Evolutionary conservation across 2,797 vertebrate genomes (phyloP).

Genomic region (Carapus acus): DNA sequence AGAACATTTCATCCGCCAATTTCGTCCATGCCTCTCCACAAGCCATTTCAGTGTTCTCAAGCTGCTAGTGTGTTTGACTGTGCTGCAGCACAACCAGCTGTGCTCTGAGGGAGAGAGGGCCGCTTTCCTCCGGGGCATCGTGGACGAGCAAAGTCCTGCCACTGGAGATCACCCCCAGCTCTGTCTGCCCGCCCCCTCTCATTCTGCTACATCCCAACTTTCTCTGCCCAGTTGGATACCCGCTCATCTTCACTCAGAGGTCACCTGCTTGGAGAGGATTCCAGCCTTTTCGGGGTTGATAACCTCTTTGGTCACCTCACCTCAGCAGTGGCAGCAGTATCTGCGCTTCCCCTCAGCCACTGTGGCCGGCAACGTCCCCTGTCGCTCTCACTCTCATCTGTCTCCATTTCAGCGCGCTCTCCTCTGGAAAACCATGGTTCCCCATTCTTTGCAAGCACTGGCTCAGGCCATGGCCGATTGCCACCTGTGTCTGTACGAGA

Average conservation of each 20-base stretch:
- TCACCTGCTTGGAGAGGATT: slow-evolving; percentile 69
- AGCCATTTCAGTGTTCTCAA: slow-evolving; percentile 64
- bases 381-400: slow-evolving; percentile 68
- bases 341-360: slow-evolving; percentile 69
- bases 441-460: slow-evolving; percentile 59
- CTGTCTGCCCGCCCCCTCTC: background rate
- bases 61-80: slow-evolving; percentile 70
- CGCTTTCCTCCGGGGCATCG: slow-evolving; percentile 72
- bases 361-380: slow-evolving; percentile 65
- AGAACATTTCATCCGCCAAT: slow-evolving; percentile 61
- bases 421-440: slow-evolving; percentile 78
- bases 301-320: slow-evolving; percentile 64
- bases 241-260: slow-evolving; percentile 55
- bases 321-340: slow-evolving; percentile 77
- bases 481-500: slow-evolving; percentile 50
- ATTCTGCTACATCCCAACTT: slow-evolving; percentile 2
- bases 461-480: slow-evolving; percentile 66
- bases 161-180: background rate
- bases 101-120: slow-evolving; percentile 67
- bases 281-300: slow-evolving; percentile 73
- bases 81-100: slow-evolving; percentile 56
- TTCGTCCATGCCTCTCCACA: slow-evolving; percentile 64
- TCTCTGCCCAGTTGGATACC: slow-evolving; percentile 72
- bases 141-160: slow-evolving; percentile 24
- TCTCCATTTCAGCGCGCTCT: slow-evolving; percentile 76